Conservation (phyloP, 2,797 vertebrate species). For the Triplophysa bombifrons region DNA sequence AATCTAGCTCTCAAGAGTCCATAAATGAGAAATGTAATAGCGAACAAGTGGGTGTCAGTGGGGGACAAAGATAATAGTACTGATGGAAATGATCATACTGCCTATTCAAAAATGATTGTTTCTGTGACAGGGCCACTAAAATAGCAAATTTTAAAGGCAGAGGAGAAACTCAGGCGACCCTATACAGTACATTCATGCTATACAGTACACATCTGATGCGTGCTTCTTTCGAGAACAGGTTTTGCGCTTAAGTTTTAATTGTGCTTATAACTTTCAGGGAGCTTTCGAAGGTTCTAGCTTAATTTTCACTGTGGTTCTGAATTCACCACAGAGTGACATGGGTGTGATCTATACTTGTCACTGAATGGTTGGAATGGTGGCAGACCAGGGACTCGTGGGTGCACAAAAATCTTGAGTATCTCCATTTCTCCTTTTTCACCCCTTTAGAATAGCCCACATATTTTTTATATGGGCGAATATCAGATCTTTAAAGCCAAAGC, state of each 20-base stretch:
- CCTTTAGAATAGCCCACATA: not conserved
- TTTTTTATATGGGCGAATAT: not conserved
- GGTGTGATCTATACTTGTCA: not conserved
- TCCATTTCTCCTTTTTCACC: not conserved
- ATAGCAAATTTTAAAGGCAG: not conserved
- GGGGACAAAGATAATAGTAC: too few relatives aligned
- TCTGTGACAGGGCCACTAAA: not conserved
- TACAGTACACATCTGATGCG: not conserved
- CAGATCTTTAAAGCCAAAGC: constrained; percentile 17
- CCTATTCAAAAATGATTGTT: not conserved
- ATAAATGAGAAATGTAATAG: constrained; percentile 59
- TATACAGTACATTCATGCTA: not conserved
- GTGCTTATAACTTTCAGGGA: not conserved
- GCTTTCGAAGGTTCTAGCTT: not conserved
- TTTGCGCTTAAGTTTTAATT: not conserved
- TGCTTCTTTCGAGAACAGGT: not conserved
- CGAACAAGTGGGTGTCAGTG: constrained; percentile 53
- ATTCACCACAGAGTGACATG: not conserved
- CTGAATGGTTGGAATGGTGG: constrained; percentile 6
- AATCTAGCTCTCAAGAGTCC: constrained; percentile 51
- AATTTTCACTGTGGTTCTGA: not conserved
- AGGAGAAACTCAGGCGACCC: not conserved
- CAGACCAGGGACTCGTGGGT: constrained; percentile 6
- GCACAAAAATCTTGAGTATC: constrained; percentile 6
- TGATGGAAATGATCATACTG: constrained; percentile 48